Conservation (phyloP, 2,113 vertebrate species). For the Muntiacus muntjak region DNA sequence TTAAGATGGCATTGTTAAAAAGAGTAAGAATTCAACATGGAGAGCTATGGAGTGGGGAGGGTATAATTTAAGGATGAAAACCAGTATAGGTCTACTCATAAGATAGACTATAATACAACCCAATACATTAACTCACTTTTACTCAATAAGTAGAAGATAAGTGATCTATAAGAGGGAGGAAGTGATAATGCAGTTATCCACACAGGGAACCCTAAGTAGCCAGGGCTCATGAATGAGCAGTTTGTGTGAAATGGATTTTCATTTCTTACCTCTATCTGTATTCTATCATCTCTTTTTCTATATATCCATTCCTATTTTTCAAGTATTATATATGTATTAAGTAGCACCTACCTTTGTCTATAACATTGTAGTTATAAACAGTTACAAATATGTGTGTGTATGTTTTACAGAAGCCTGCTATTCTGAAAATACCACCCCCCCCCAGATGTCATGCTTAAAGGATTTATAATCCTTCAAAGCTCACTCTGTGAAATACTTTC, state of each 20-base stretch:
- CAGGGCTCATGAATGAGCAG: not conserved
- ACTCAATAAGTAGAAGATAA: not conserved
- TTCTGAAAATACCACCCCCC: not conserved
- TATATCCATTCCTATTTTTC: not conserved
- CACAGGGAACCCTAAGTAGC: not conserved
- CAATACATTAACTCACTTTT: not conserved
- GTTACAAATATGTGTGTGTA: not conserved
- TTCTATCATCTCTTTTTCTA: not conserved
- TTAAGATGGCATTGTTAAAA: not conserved
- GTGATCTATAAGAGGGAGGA: not conserved
- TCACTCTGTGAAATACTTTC: not conserved
- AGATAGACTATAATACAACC: not conserved
- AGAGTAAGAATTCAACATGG: not conserved
- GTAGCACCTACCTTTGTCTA: not conserved
- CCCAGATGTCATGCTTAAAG: not conserved
- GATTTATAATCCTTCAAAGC: not conserved
- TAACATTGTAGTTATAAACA: not conserved
- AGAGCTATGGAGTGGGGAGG: not conserved
- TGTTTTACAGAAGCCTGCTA: not conserved
- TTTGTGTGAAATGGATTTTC: not conserved
- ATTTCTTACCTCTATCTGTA: not conserved
- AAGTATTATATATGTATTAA: not conserved
- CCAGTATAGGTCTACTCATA: not conserved
- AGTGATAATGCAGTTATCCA: not conserved
- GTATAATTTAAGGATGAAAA: not conserved